Conservation (phyloP, 2,113 vertebrate species). For the Pyxicephalus adspersus region DNA sequence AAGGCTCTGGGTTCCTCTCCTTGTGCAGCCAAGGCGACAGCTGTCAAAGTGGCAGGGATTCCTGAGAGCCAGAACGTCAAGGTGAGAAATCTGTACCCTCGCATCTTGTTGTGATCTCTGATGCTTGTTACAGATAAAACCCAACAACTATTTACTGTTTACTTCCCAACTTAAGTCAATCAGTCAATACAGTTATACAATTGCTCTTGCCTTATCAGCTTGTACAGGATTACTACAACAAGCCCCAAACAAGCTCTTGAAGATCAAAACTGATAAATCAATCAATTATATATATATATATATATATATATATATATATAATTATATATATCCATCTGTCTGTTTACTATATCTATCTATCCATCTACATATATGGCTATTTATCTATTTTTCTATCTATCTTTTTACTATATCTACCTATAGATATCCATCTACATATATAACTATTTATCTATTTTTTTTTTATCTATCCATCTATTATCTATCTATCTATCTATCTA, state of each 20-base stretch:
- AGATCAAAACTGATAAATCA: too few species aligned
- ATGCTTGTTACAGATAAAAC: conserved; percentile 14
- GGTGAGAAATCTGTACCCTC: conserved; percentile 75
- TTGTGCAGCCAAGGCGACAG: conserved; percentile 76
- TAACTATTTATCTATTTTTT: too few species aligned
- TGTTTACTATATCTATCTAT: too few species aligned
- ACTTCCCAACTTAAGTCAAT: conserved; percentile 13
- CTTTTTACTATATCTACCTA: too few species aligned
- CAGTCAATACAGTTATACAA: neutral
- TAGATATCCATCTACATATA: too few species aligned
- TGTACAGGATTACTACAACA: neutral
- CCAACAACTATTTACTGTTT: conserved; percentile 23
- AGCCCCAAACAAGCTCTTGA: too few species aligned
- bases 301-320: conserved; percentile 47
- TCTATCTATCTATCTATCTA: too few species aligned
- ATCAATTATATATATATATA: conserved; percentile 16
- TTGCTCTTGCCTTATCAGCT: neutral
- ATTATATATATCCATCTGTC: neutral
- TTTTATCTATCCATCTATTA: too few species aligned
- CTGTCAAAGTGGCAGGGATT: conserved; percentile 79
- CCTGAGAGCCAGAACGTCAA: conserved; percentile 75
- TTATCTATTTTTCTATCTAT: too few species aligned
- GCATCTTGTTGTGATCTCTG: neutral
- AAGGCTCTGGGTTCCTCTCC: conserved; percentile 76
- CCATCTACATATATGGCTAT: too few species aligned